phyloP scores from a whole-genome alignment of 2,888 invertebrate genomes.

The Phytoseiulus persimilis region DNA sequence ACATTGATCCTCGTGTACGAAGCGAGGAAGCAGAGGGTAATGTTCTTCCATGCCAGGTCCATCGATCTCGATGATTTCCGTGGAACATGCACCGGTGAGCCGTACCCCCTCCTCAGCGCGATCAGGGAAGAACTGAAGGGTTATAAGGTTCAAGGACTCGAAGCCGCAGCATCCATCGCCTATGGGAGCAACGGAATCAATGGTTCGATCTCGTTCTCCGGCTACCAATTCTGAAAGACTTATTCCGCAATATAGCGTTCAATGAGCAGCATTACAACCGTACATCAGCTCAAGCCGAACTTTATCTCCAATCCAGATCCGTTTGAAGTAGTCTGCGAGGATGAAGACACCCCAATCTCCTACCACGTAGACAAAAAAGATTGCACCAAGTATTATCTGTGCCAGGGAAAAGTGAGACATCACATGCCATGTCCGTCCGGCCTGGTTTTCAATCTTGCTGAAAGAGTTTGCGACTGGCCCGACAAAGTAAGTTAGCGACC shows the following conservation, averaged over 20 bases:
- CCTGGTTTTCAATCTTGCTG: conserved; percentile 81
- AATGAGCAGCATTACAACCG: no score
- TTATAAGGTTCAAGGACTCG: conserved; percentile 53
- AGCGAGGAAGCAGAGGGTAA: no score
- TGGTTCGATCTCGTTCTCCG: background rate
- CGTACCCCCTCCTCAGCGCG: conserved; percentile 77
- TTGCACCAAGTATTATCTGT: conserved; percentile 91
- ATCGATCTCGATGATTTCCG: conserved; percentile 91
- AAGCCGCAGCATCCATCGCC: conserved; percentile 10
- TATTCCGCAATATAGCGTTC: background rate
- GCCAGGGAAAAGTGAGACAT: conserved; percentile 85
- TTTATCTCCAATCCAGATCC: conserved; percentile 55
- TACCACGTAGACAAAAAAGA: conserved; percentile 82
- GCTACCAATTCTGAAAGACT: background rate
- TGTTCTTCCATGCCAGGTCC: conserved; percentile 52
- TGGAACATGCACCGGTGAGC: conserved; percentile 75
- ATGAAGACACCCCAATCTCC: conserved; percentile 88
- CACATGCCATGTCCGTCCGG: conserved; percentile 91
- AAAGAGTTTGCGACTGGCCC: conserved; percentile 92
- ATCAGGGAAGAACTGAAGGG: conserved; percentile 74
- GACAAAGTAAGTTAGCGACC: conserved; percentile 61
- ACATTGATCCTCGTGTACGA: no score
- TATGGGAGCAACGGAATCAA: conserved; percentile 9
- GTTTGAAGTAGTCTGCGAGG: conserved; percentile 76
- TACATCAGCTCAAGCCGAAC: no score